These are phyloP conservation scores for Pseudochromis fuscus DNA, from an alignment of 2,797 vertebrate species.

Conservation along the genomic window DNA sequence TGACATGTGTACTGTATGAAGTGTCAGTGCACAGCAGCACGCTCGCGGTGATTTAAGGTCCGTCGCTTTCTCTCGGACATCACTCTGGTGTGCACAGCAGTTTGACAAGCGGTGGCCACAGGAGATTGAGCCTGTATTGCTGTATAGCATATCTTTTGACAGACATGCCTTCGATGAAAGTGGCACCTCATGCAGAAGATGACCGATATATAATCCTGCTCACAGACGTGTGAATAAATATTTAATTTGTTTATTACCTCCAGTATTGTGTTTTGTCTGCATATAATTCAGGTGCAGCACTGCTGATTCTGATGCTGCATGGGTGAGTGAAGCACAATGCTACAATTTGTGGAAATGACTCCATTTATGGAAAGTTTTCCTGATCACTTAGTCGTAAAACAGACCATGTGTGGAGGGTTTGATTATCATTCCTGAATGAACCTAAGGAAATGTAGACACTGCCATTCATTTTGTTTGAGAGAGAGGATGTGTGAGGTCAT, in stretches of 20 bases:
- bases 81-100: slow-evolving; percentile 22
- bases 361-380: too few relatives aligned
- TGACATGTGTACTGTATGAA: slow-evolving; percentile 46
- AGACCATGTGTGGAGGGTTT: too few relatives aligned
- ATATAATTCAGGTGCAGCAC: slow-evolving; percentile 7
- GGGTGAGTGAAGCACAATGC: background rate
- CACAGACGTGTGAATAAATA: slow-evolving; percentile 18
- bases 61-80: slow-evolving; percentile 43
- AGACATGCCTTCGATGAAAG: slow-evolving; percentile 27
- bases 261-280: slow-evolving; percentile 17
- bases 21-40: slow-evolving; percentile 41
- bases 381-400: too few relatives aligned
- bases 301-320: background rate
- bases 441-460: too few relatives aligned
- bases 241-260: slow-evolving; percentile 37
- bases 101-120: slow-evolving; percentile 54
- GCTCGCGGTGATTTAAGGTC: slow-evolving; percentile 37
- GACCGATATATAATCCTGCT: slow-evolving; percentile 48
- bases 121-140: slow-evolving; percentile 51
- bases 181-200: slow-evolving; percentile 34
- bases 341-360: background rate
- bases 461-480: too few relatives aligned
- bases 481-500: too few relatives aligned
- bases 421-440: too few relatives aligned
- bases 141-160: slow-evolving; percentile 41